Percentiles rank a stretch among this genome's conserved stretches.
phyloP scores from a whole-genome alignment of 2,113 vertebrate genomes.

The Ciconia stormi region DNA sequence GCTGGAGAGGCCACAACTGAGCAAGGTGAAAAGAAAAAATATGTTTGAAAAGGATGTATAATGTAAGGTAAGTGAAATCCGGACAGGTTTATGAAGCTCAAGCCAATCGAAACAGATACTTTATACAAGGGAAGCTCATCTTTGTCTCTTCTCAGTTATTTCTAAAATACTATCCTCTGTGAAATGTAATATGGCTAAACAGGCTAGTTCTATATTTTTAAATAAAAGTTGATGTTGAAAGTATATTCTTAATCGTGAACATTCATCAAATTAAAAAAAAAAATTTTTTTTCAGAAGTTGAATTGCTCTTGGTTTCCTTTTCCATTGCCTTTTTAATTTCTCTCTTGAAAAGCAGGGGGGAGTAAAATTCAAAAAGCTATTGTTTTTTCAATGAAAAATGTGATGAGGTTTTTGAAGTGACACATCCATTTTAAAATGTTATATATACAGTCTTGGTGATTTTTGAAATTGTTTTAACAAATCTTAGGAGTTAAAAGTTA shows the following conservation, averaged over 20 bases:
- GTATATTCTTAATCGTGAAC: neutral
- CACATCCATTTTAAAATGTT: neutral
- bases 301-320: neutral
- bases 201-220: neutral
- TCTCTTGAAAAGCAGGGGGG: neutral
- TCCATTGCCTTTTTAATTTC: neutral
- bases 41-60: slow-evolving; percentile 29
- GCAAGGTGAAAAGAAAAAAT: slow-evolving; percentile 54
- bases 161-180: neutral
- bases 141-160: neutral
- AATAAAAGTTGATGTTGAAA: neutral
- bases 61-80: slow-evolving; percentile 23
- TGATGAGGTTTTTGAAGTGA: neutral
- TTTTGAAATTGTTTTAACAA: neutral
- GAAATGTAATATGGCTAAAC: neutral
- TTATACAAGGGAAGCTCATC: neutral
- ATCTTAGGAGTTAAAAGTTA: neutral
- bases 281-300: neutral
- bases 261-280: neutral
- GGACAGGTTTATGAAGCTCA: slow-evolving; percentile 12
- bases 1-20: neutral
- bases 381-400: neutral
- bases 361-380: neutral
- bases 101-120: slow-evolving; percentile 9
- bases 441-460: neutral